These are phyloP conservation scores for Sinotaia quadrata DNA, from an alignment of 2,888 invertebrate genomes.

Conservation along the genomic window DNA sequence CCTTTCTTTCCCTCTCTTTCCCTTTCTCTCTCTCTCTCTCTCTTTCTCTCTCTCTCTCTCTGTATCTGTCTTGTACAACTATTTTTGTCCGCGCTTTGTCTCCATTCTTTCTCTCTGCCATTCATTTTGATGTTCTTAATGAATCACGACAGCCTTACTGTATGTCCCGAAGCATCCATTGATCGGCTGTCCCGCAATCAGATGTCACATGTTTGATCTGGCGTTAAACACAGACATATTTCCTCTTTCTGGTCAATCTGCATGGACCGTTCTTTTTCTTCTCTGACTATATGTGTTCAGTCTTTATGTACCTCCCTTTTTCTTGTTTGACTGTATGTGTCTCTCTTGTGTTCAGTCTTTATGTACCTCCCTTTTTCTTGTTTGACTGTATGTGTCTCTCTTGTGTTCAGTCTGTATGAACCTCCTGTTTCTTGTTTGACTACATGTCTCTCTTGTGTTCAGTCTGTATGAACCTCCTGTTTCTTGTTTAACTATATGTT, in stretches of 20 bases:
- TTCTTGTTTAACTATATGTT: conserved; percentile 5
- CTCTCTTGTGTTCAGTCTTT: no score
- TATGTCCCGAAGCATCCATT: no score
- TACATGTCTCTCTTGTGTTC: conserved; percentile 5
- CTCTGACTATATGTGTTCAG: no score
- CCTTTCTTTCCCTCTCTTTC: background rate
- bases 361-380: background rate
- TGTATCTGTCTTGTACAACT: background rate
- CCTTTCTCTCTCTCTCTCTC: background rate
- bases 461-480: conserved; percentile 1
- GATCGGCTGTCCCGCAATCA: no score
- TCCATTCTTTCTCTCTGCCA: background rate
- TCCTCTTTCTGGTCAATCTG: no score
- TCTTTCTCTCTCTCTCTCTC: background rate
- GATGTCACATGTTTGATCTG: no score
- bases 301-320: no score
- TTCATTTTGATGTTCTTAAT: no score
- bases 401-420: background rate
- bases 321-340: background rate
- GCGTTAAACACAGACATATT: no score
- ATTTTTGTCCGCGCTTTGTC: background rate
- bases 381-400: background rate
- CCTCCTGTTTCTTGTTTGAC: conserved; percentile 3
- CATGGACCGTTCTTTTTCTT: no score
- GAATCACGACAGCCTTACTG: no score